These are phyloP conservation scores for Cyanoliseus patagonus DNA, from an alignment of 2,113 vertebrate species.

Conservation along the genomic window DNA sequence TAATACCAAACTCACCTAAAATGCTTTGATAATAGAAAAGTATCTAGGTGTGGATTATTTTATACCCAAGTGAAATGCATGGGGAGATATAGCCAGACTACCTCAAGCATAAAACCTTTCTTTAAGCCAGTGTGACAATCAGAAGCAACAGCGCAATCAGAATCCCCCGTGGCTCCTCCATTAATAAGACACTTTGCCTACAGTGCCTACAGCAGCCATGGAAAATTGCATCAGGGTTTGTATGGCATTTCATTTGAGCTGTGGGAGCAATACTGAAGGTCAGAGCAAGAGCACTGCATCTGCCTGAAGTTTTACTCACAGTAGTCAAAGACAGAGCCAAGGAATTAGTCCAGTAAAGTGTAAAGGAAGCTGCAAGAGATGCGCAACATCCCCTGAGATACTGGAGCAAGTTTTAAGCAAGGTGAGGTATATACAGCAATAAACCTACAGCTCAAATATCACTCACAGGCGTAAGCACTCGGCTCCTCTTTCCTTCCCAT, in stretches of 20 bases:
- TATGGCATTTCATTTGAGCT: not conserved
- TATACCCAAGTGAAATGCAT: not conserved
- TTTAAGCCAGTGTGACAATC: constrained; percentile 39
- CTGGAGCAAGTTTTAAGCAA: not conserved
- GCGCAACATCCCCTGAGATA: not conserved
- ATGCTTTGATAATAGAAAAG: not conserved
- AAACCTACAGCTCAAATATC: not conserved
- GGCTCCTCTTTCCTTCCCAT: not conserved
- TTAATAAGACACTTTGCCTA: constrained; percentile 33
- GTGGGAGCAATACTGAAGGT: constrained; percentile 26
- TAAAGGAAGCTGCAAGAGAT: not conserved
- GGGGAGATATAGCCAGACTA: not conserved
- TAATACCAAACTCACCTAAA: constrained; percentile 10
- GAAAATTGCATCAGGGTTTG: constrained; percentile 24
- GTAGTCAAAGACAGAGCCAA: not conserved
- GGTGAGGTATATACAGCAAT: not conserved
- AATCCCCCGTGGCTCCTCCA: constrained; percentile 21
- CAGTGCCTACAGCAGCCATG: constrained; percentile 2
- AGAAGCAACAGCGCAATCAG: constrained; percentile 12
- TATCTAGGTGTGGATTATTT: not conserved
- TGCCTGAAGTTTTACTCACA: not conserved
- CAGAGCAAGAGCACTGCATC: not conserved
- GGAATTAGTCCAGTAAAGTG: not conserved
- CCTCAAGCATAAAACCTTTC: not conserved
- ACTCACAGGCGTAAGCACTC: not conserved